These are phyloP conservation scores for Sinonovacula constricta DNA, from an alignment of 1,140 invertebrate species.

Conservation along the genomic window DNA sequence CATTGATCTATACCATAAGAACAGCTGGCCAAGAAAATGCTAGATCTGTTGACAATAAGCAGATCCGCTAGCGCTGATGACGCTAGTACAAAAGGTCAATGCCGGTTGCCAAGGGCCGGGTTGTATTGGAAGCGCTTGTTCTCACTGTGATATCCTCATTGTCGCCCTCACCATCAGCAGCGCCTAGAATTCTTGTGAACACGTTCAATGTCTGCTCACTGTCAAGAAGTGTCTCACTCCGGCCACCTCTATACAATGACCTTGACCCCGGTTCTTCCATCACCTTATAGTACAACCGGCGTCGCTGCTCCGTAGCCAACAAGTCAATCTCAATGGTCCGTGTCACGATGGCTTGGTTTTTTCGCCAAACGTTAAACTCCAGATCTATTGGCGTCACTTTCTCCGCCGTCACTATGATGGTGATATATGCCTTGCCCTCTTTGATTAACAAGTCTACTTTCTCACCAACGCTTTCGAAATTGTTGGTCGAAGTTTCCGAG, in stretches of 20 bases:
- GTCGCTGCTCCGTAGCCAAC: constrained; percentile 71
- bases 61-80: no score
- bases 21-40: no score
- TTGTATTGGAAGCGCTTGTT: constrained; percentile 58
- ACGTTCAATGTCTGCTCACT: constrained; percentile 68
- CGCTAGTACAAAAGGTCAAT: constrained; percentile 56
- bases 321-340: constrained; percentile 76
- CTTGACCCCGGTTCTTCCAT: constrained; percentile 61
- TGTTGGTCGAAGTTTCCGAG: constrained; percentile 60
- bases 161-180: constrained; percentile 66
- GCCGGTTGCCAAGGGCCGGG: constrained; percentile 29
- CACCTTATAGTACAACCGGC: constrained; percentile 72
- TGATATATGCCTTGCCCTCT: constrained; percentile 72
- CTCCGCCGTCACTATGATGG: constrained; percentile 74
- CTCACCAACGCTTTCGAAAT: constrained; percentile 76
- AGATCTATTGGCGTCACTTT: constrained; percentile 73
- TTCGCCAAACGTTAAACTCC: constrained; percentile 76
- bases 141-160: constrained; percentile 63
- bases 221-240: constrained; percentile 64
- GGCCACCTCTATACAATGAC: constrained; percentile 1
- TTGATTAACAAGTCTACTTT: constrained; percentile 74
- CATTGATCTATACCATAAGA: no score
- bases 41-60: no score
- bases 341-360: constrained; percentile 76
- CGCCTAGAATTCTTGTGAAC: constrained; percentile 70